Conservation (phyloP, 2,113 vertebrate genomes). For the Dasyprocta punctata region DNA sequence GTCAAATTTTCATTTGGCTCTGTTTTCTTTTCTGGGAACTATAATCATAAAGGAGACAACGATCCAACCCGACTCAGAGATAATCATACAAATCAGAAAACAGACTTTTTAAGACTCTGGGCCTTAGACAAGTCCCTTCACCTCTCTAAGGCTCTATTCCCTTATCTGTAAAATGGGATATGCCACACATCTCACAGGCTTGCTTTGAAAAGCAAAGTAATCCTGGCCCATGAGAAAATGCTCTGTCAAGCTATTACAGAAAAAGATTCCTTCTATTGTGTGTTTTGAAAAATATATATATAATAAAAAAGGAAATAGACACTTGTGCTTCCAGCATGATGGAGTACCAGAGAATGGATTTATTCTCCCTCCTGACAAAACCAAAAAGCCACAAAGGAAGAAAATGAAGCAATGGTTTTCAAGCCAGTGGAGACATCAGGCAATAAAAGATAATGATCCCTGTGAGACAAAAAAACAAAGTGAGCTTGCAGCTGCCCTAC, state of each 20-base stretch:
- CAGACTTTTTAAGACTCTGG: neutral
- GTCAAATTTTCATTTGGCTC: neutral
- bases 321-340: neutral
- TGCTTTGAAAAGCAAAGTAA: neutral
- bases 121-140: neutral
- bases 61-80: neutral
- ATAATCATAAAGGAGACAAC: neutral
- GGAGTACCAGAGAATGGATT: neutral
- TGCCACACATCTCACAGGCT: neutral
- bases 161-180: neutral
- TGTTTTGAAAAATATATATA: slow-evolving; percentile 23
- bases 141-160: neutral
- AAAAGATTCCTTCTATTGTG: neutral
- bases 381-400: neutral
- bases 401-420: neutral
- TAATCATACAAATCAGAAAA: too few species aligned
- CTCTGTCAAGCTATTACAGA: neutral
- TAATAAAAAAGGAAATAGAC: neutral
- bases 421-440: neutral
- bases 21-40: neutral
- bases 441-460: slow-evolving; percentile 5
- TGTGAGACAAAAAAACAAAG: neutral
- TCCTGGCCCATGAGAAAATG: neutral
- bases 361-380: neutral
- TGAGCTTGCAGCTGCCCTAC: neutral